These are phyloP conservation scores for Periplaneta americana DNA, from an alignment of 1,140 invertebrate species.

Conservation along the genomic window DNA sequence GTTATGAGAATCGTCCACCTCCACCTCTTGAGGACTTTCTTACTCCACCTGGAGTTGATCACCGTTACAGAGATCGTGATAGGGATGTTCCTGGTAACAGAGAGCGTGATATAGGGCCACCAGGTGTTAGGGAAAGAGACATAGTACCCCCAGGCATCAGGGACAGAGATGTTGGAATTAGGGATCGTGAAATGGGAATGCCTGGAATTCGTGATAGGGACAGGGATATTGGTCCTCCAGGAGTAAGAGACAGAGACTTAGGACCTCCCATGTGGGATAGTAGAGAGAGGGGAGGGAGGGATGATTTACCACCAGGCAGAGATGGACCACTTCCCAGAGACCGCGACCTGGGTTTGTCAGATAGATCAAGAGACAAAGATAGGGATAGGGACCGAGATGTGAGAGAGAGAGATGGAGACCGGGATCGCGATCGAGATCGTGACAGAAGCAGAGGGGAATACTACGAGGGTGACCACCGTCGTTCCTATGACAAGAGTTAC, in stretches of 20 bases:
- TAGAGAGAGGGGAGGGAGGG: background rate
- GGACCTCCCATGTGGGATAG: background rate
- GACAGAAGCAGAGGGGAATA: background rate
- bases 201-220: background rate
- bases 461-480: background rate
- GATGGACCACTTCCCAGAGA: background rate
- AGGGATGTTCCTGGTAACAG: conserved; percentile 1
- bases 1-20: background rate
- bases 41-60: conserved; percentile 1
- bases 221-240: background rate
- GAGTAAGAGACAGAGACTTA: background rate
- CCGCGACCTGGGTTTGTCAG: background rate
- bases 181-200: background rate
- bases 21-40: background rate
- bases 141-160: background rate
- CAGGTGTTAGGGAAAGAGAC: background rate
- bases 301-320: background rate
- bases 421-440: background rate
- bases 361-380: background rate
- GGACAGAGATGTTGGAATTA: background rate
- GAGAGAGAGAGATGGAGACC: background rate
- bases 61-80: background rate
- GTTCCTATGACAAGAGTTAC: background rate
- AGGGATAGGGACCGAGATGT: background rate
- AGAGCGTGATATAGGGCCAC: background rate